Base-by-base conservation (phyloP, 2,888 invertebrate genomes). In the Nymphalis c-album region DNA sequence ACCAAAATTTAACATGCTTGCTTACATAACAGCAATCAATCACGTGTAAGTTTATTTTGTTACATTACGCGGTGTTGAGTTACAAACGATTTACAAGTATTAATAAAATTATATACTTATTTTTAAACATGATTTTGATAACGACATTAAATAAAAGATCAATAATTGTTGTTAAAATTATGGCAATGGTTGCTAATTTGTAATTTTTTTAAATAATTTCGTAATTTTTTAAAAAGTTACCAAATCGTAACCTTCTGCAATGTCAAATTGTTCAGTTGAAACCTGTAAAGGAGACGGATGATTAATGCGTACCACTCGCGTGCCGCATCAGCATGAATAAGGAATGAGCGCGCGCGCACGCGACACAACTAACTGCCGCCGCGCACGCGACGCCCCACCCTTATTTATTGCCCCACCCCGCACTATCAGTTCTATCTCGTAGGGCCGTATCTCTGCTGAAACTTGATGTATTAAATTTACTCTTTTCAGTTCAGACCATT, bases 291-390 rank as follows among this genome's bases (percentile, higher is more conserved):
- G 64, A 70, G 71, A 72, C 66, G 65, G 67, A 74, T 74, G 74
- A 73, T 73, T 73, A 74, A 75, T 74, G 77, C 75, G 74, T 75
- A 75, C 72, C 60, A 71, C 74, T 87, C 77, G 91, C 90, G 90
- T 89, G 91, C 79, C 75, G 72, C 75, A 75, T 75, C 81, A 81
- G 86, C 85, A 91, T 92, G 92, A 91, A 91, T 91, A 91, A 87
- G 85, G 83, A 90, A 92, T 89, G 91, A 91, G 89, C 88, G 90
- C 90, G 80, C 77, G 90, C 91, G 91, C 91, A 91, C 92, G 91
- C 91, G 84, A 90, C 85, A 83, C 87, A 79, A 81, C 84, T 80
- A 85, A 85, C 85, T 78, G 83, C 86, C 83, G 79, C 77, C 80
- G 81, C 83, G 81, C 84, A 83, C 85, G 85, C 83, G 78, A 84